Evolutionary conservation across 2,113 vertebrate species (phyloP).

Genomic region (Daubentonia madagascariensis): DNA sequence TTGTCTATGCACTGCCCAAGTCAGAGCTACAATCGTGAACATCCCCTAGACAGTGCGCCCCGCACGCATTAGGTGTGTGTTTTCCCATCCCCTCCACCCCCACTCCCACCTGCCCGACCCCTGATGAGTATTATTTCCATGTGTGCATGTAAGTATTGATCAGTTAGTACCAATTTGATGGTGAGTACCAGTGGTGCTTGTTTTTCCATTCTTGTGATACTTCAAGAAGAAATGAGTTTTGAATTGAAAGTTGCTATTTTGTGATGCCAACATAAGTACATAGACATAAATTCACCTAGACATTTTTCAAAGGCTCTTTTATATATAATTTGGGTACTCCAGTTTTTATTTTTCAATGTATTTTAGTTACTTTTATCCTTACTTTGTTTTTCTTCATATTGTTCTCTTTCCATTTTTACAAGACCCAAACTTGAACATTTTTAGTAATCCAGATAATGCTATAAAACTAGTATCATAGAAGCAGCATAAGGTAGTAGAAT

Average conservation of each 20-base stretch:
- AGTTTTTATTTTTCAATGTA: not conserved
- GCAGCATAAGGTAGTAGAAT: not conserved
- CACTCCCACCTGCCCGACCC: no score
- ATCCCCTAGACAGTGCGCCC: no score
- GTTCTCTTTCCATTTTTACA: not conserved
- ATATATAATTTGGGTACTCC: not conserved
- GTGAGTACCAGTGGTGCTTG: no score
- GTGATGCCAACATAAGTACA: not conserved
- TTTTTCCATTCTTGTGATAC: no score
- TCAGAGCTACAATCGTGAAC: no score
- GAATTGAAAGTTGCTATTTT: constrained; percentile 26
- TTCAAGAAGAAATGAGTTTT: no score
- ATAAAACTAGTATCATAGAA: not conserved
- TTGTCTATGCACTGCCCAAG: no score
- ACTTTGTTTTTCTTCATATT: not conserved
- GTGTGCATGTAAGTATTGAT: no score
- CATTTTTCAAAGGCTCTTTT: not conserved
- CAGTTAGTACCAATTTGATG: no score
- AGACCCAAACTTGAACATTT: not conserved
- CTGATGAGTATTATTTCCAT: no score
- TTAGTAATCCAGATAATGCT: not conserved
- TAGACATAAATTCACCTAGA: not conserved
- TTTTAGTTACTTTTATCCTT: not conserved
- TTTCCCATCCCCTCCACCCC: no score
- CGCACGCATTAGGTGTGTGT: no score